Conservation (phyloP, 2,113 vertebrate species). For the Nestor notabilis region DNA sequence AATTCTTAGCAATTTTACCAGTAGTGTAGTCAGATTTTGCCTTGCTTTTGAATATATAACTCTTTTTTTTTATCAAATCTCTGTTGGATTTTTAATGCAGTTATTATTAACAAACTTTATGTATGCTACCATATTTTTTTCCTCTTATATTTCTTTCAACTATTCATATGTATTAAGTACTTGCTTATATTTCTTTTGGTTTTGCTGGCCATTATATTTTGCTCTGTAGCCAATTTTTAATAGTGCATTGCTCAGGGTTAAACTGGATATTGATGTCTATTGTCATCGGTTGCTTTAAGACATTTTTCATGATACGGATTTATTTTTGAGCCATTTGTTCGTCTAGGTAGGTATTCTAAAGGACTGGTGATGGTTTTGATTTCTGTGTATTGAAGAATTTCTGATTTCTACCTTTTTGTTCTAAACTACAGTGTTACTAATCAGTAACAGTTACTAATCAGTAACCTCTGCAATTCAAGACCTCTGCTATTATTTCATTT, state of each 20-base stretch:
- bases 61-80: not conserved
- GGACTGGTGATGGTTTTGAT: not conserved
- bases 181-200: not conserved
- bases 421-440: not conserved
- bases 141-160: not conserved
- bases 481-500: not conserved
- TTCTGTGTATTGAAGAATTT: not conserved
- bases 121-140: not conserved
- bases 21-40: not conserved
- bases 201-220: conserved; percentile 1
- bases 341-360: not conserved
- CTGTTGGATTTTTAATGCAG: not conserved
- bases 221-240: not conserved
- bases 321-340: not conserved
- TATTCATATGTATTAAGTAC: not conserved
- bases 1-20: not conserved
- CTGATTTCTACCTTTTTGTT: not conserved
- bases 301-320: conserved; percentile 34
- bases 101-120: not conserved
- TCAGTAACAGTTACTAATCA: not conserved
- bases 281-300: not conserved
- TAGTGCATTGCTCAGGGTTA: not conserved
- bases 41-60: not conserved
- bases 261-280: conserved; percentile 55
- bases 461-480: not conserved